These are phyloP conservation scores for Ischnus inquisitorius DNA, from an alignment of 2,888 invertebrate genomes.

Conservation along the genomic window DNA sequence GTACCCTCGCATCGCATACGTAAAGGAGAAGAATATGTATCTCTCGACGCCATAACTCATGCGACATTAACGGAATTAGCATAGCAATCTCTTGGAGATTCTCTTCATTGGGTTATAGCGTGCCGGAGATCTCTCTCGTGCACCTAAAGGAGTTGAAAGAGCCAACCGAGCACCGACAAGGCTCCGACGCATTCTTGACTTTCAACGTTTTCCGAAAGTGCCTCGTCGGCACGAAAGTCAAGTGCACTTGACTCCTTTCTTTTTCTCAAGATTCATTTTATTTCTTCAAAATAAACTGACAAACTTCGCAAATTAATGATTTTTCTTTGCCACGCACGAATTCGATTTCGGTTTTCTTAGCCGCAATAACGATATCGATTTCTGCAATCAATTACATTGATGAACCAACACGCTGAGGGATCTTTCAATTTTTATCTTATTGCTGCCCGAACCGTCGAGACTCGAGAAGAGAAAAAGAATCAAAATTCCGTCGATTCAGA, in stretches of 20 bases:
- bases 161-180: neutral
- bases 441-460: too few species aligned
- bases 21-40: conserved; percentile 70
- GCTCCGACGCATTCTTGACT: neutral
- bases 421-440: too few species aligned
- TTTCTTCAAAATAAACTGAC: neutral
- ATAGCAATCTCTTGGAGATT: conserved; percentile 76
- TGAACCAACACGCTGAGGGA: too few species aligned
- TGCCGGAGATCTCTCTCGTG: conserved; percentile 23
- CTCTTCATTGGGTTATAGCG: conserved; percentile 19
- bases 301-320: neutral
- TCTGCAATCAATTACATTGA: too few species aligned
- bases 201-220: neutral
- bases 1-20: conserved; percentile 35
- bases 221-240: conserved; percentile 32
- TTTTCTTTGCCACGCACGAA: too few species aligned
- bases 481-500: too few species aligned
- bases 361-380: too few species aligned
- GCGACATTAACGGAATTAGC: conserved; percentile 81
- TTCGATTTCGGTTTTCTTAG: too few species aligned
- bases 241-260: neutral
- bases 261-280: neutral
- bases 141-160: conserved; percentile 39
- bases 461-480: too few species aligned
- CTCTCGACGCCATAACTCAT: conserved; percentile 77